These are phyloP conservation scores for Morpho helenor DNA, from an alignment of 2,888 invertebrate genomes.

Conservation along the genomic window DNA sequence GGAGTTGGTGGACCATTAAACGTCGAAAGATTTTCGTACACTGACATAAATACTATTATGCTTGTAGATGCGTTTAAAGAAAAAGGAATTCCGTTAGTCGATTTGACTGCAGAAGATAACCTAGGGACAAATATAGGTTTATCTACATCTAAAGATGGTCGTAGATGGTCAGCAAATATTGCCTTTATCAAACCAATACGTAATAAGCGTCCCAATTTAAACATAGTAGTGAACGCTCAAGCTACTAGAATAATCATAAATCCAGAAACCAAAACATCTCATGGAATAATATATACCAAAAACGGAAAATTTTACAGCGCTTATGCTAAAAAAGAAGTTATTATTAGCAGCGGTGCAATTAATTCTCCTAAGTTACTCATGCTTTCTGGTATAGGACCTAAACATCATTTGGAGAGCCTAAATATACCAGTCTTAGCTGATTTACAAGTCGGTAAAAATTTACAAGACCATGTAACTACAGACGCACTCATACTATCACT, in stretches of 20 bases:
- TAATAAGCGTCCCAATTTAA: constrained; percentile 69
- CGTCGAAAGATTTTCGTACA: constrained; percentile 82
- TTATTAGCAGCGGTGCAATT: constrained; percentile 78
- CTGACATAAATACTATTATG: constrained; percentile 78
- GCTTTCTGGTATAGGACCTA: constrained; percentile 83
- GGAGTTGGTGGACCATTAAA: constrained; percentile 81
- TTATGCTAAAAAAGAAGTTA: constrained; percentile 80
- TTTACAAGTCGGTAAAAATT: constrained; percentile 84
- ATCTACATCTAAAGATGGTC: constrained; percentile 80
- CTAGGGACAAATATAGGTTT: constrained; percentile 82
- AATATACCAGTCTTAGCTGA: constrained; percentile 80
- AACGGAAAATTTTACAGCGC: constrained; percentile 63
- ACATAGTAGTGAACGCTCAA: constrained; percentile 70
- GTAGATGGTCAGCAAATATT: constrained; percentile 79
- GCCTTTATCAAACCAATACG: constrained; percentile 85
- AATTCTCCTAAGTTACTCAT: constrained; percentile 82
- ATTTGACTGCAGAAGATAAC: constrained; percentile 78
- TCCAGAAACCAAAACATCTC: constrained; percentile 63
- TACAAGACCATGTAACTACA: constrained; percentile 87
- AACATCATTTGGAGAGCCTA: constrained; percentile 66
- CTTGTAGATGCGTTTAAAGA: constrained; percentile 81
- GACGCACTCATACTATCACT: constrained; percentile 71
- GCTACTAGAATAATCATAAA: constrained; percentile 81
- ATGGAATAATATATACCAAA: constrained; percentile 59
- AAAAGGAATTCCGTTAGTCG: constrained; percentile 78